Conservation (phyloP, 2,113 vertebrate genomes). For the Ictalurus punctatus region DNA sequence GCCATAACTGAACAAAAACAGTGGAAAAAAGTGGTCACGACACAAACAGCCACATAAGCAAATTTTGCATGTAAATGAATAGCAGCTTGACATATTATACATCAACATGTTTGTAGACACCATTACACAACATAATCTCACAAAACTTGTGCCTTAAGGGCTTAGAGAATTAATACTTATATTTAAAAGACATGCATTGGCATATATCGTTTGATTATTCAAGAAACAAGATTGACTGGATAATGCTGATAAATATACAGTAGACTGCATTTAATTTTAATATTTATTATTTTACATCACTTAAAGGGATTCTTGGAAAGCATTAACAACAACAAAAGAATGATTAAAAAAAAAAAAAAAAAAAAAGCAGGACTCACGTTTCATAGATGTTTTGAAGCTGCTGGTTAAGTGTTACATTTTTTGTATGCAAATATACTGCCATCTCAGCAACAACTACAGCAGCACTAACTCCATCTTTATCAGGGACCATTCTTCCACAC, state of each 20-base stretch:
- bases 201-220: neutral
- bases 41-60: neutral
- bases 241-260: neutral
- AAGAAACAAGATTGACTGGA: neutral
- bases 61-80: neutral
- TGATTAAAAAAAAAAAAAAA: neutral
- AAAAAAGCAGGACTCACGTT: slow-evolving; percentile 70
- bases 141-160: neutral
- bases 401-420: slow-evolving; percentile 73
- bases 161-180: neutral
- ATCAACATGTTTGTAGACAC: neutral
- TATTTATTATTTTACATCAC: neutral
- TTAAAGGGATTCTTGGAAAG: neutral
- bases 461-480: slow-evolving; percentile 94
- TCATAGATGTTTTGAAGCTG: slow-evolving; percentile 84
- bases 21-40: neutral
- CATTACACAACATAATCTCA: neutral
- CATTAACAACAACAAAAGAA: neutral
- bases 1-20: slow-evolving; percentile 80
- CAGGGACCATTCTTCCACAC: slow-evolving; percentile 84
- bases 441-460: slow-evolving; percentile 89
- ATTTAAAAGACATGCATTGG: neutral
- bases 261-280: neutral
- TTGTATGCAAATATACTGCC: slow-evolving; percentile 80
- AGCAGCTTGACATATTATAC: neutral